Base-by-base conservation (phyloP, 2,797 vertebrate genomes). In the Vespertilio murinus region DNA sequence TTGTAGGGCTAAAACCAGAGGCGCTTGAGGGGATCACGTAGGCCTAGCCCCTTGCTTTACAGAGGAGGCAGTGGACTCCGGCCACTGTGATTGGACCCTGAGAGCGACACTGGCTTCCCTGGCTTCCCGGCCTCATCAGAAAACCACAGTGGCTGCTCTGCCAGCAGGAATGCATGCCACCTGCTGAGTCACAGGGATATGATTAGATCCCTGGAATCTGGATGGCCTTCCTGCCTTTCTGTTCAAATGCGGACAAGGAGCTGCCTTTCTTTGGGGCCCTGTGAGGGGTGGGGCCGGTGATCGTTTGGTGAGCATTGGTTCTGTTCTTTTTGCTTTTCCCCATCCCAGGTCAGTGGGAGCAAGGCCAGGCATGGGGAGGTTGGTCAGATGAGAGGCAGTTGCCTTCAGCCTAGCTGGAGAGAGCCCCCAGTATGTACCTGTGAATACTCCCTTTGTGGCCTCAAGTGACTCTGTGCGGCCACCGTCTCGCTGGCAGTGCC, bases 171-270 rank as follows among this genome's bases (percentile, higher is more conserved):
- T 0, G 0, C 83, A 40, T 0, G 0, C 30, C 71, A 93, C 93
- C 96, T 0, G 0, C 82, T 64, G 71, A 71, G 86, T 79, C 40
- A 3, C 14, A 1, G 38, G n/a, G 40, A 20, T 23, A 8, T 28
- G 23, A 14, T 33, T 13, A 42, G 67, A 28, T 82, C 33, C 65
- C 45, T 38, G 47, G n/a, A 45, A 33, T 49, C 42, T n/a, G 14
- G 75, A 4, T n/a, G n/a, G 25, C 42, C 61, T 12, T 2, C 49
- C n/a, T 16, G 25, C 25, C 54, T 79, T 73, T 35, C 56, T 6
- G 8, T 56, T 56, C n/a, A 65, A 30, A 45, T 0, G 20, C 6
- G 25, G n/a, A 22, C 23, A 1, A n/a, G 47, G 54, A 38, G 30
- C 33, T 87, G 74, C 69, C 25, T 67, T 73, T 42, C 38, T 8